Percentiles rank a stretch among this genome's conserved stretches.
phyloP scores from a whole-genome alignment of 2,797 vertebrate species.

The Nannoperca australis region DNA sequence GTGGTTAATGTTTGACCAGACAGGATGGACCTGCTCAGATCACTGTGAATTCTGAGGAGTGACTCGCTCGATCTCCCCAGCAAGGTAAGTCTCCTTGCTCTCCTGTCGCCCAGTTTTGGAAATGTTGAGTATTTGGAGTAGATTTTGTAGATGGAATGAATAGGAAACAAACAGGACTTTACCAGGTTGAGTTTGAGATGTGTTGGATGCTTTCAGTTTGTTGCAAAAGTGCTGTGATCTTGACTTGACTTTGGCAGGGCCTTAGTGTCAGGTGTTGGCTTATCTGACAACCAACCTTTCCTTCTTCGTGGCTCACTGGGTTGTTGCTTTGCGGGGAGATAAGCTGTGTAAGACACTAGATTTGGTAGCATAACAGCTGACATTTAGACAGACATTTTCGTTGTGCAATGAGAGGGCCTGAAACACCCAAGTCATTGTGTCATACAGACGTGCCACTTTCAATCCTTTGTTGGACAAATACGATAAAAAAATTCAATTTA shows the following conservation, averaged over 20 bases:
- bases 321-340: not conserved
- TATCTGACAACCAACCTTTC: not conserved
- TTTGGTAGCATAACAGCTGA: not conserved
- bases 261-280: conserved; percentile 43
- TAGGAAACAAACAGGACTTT: conserved; percentile 19
- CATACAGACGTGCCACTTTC: not conserved
- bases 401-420: too few relatives aligned
- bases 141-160: not conserved
- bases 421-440: too few relatives aligned
- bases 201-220: conserved; percentile 25
- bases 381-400: not conserved
- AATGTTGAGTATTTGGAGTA: conserved; percentile 22
- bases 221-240: conserved; percentile 62
- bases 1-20: conserved; percentile 87
- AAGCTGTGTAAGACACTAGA: not conserved
- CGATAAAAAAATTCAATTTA: not conserved
- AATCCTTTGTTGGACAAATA: not conserved
- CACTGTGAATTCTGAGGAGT: conserved; percentile 54
- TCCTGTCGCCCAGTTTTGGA: conserved; percentile 13
- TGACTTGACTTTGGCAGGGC: conserved; percentile 81
- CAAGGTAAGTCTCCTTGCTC: conserved; percentile 75
- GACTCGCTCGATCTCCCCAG: conserved; percentile 66
- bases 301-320: not conserved
- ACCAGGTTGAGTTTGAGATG: not conserved
- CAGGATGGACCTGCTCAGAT: conserved; percentile 65